phyloP scores from a whole-genome alignment of 35 echinoderm and acorn worm genomes.

The Hemicentrotus pulcherrimus region DNA sequence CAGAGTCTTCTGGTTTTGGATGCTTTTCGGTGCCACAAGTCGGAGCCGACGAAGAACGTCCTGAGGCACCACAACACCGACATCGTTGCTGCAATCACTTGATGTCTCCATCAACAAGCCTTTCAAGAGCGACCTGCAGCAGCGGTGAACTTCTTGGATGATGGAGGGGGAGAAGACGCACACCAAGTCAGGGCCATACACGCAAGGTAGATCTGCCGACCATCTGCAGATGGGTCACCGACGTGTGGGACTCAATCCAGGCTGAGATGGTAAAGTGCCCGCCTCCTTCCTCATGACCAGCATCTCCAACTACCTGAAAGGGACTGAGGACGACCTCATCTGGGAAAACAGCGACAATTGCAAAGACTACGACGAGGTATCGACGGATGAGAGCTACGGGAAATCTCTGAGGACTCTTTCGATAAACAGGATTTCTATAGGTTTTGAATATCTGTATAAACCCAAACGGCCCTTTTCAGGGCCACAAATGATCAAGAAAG shows the following conservation, averaged over 20 bases:
- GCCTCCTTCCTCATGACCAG: not conserved
- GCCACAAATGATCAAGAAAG: too few species aligned
- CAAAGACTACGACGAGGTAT: too few species aligned
- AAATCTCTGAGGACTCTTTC: too few species aligned
- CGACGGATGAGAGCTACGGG: too few species aligned
- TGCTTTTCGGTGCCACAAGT: not conserved
- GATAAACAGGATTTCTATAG: too few species aligned
- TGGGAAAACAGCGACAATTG: not conserved
- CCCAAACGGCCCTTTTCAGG: too few species aligned
- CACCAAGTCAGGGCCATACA: too few species aligned
- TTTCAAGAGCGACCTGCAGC: too few species aligned
- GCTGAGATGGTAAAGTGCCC: too few species aligned
- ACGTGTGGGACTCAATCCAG: not conserved
- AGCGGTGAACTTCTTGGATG: too few species aligned
- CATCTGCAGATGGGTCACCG: conserved; percentile 38
- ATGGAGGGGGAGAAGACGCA: too few species aligned
- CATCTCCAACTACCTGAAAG: not conserved
- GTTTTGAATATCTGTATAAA: too few species aligned
- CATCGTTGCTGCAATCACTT: conserved; percentile 39
- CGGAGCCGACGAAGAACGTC: not conserved
- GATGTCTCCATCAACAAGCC: conserved; percentile 37
- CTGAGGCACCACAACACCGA: not conserved
- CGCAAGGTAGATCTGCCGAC: not conserved
- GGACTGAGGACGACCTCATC: conserved; percentile 34
- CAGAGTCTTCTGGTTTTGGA: not conserved